Percentiles rank a stretch among this genome's conserved stretches.
phyloP scores from a whole-genome alignment of 2,113 vertebrate genomes.

The Callipepla californica region DNA sequence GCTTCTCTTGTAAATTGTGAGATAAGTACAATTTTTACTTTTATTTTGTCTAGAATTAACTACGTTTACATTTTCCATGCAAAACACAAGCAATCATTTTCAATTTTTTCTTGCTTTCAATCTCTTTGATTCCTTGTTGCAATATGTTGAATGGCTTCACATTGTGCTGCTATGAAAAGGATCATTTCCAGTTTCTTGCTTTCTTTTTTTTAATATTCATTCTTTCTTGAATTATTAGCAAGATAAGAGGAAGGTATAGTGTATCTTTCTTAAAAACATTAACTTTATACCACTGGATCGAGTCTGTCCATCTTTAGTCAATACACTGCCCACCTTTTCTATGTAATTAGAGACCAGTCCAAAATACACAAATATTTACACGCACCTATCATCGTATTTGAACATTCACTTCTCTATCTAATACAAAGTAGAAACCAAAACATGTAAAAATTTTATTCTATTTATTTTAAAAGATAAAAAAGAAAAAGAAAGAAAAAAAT shows the following conservation, averaged over 20 bases:
- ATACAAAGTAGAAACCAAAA: neutral
- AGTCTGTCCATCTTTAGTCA: neutral
- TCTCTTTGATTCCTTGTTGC: neutral
- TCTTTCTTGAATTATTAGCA: neutral
- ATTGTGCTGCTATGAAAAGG: neutral
- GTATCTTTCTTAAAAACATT: neutral
- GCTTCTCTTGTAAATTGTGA: neutral
- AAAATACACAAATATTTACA: neutral
- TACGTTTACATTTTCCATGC: neutral
- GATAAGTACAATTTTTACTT: neutral
- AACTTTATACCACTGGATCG: no score
- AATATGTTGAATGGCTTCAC: neutral
- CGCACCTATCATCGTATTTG: neutral
- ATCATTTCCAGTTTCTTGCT: neutral
- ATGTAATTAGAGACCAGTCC: rapidly evolving
- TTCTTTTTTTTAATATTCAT: neutral
- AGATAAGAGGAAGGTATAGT: neutral
- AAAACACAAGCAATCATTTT: neutral
- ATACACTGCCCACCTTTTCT: neutral
- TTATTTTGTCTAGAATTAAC: neutral
- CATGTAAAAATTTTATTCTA: neutral
- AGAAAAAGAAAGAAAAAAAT: neutral
- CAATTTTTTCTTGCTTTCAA: neutral
- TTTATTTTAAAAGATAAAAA: neutral
- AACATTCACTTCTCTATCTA: neutral